Base-by-base conservation (phyloP, 1,140 invertebrate species). In the Musca domestica region DNA sequence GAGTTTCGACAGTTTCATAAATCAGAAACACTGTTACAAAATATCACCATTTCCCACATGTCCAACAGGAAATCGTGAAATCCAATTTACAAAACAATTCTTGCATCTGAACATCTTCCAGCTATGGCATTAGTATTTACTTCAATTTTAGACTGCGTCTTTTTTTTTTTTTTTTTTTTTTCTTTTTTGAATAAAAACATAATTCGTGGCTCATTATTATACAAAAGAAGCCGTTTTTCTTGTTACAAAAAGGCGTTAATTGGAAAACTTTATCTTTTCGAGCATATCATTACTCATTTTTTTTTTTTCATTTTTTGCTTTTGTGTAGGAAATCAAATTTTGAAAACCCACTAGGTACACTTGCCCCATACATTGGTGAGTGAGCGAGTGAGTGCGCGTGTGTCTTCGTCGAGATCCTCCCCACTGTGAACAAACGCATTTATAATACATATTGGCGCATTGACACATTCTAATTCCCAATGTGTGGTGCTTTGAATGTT, bases 361-460 rank as follows among this genome's bases (percentile, higher is more conserved):
- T 2, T 30, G 9, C 27, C 9, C 3, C 3, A 30, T 30, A 30
- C 9, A 30, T n/a, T n/a, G n/a, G n/a, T n/a, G n/a, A n/a, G n/a
- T n/a, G n/a, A n/a, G n/a, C n/a, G n/a, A n/a, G n/a, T n/a, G n/a
- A n/a, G n/a, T n/a, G n/a, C n/a, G n/a, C n/a, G n/a, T n/a, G n/a
- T n/a, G n/a, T n/a, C n/a, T n/a, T n/a, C n/a, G n/a, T n/a, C n/a
- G 27, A 17, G 56, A 10, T 34, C 19, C 56, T 34, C 19, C 56
- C 56, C 56, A 61, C 56, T 61, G 56, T 61, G 56, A 34, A 41
- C 56, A 61, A 61, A 61, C 56, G 56, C 56, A 61, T 61, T 61
- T 61, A 61, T 61, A 61, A 61, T 61, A 22, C 34, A 34, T 61
- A 58, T 61, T 61, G 56, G 56, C 56, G 56, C 56, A 61, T 61